A percentile compares a stretch with the other conserved stretches of the same genome.
Conservation (phyloP, 1,140 invertebrate genomes). For the Phymastichus coffea region DNA sequence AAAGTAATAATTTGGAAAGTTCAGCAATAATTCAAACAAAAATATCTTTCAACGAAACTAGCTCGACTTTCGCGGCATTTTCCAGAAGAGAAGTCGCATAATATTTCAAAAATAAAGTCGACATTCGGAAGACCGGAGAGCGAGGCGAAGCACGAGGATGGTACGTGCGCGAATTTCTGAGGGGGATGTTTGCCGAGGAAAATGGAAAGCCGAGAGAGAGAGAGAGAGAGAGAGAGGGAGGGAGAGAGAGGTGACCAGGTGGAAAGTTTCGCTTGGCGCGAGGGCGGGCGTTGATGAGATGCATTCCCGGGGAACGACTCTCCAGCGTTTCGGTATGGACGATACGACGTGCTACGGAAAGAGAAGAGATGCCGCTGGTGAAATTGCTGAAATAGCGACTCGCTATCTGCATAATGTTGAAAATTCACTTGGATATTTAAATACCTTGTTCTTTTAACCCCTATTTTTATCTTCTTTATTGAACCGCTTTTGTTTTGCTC, state of each 20-base stretch:
- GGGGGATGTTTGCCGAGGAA: constrained; percentile 28
- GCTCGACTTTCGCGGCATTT: no score
- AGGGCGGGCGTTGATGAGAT: constrained; percentile 40
- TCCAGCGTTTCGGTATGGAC: neutral
- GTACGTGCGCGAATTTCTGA: constrained; percentile 29
- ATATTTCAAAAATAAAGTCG: constrained; percentile 33
- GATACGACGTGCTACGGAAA: constrained; percentile 20
- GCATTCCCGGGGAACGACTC: constrained; percentile 38
- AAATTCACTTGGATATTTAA: constrained; percentile 15
- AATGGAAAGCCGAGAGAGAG: constrained; percentile 22
- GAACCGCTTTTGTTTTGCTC: neutral
- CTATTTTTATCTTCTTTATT: neutral
- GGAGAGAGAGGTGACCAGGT: constrained; percentile 42
- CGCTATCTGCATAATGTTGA: constrained; percentile 16
- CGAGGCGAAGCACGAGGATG: no score
- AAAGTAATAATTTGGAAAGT: neutral
- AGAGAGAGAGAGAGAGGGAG: neutral
- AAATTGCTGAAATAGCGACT: constrained; percentile 20
- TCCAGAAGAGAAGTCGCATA: no score
- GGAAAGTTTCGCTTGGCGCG: constrained; percentile 33
- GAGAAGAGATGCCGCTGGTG: neutral
- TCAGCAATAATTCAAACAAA: no score
- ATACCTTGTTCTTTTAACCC: no score
- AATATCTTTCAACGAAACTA: no score
- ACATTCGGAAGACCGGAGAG: constrained; percentile 39